Evolutionary conservation across 2,113 vertebrate genomes (phyloP), one percentile per base, ranked within the genome.

Genomic region (Suricata suricatta): DNA sequence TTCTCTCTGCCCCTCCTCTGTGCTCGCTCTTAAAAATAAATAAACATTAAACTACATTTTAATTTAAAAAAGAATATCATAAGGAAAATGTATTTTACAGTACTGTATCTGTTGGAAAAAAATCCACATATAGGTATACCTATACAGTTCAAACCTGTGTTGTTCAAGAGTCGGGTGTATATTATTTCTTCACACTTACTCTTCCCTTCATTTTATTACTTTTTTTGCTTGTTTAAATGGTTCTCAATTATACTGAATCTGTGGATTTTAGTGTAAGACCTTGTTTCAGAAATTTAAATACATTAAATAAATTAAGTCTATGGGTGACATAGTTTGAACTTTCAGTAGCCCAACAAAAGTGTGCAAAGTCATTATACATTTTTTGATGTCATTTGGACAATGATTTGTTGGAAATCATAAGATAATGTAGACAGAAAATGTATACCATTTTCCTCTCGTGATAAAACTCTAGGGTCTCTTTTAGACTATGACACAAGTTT

Each of bases 371-470:
- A 72, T 71, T 77, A 35, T 14, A 71, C 16, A 4, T 81, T 19
- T 68, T 88, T 76, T n/a, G 31, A 27, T 19, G 16, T 60, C 2
- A 13, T 41, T 41, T 41, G 17, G 31, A 93, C 79, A 85, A 38
- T 57, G 25, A 89, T 69, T 88, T 79, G 31, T 83, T 93, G 47
- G 27, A 89, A 93, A 69, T 35, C 44, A 50, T 38, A 83, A 77
- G 19, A 29, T 88, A 60, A 82, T 54, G 25, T 74, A 95, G 69
- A 71, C 31, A 54, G 33, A 87, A 90, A 96, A 96, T 72, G 71
- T 91, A 91, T 86, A 35, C 25, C 44, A 47, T 66, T 31, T 90
- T 87, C n/a, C 21, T 68, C 14, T 81, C 41, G 80, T 64, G 90
- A 82, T 84, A 80, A 87, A 81, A 81, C 44, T 74, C 29, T 72